Percentiles rank a stretch among this genome's conserved stretches.
These are phyloP conservation scores for Dolichoris vasculosae DNA, from an alignment of 1,140 invertebrate genomes.

Conservation along the genomic window DNA sequence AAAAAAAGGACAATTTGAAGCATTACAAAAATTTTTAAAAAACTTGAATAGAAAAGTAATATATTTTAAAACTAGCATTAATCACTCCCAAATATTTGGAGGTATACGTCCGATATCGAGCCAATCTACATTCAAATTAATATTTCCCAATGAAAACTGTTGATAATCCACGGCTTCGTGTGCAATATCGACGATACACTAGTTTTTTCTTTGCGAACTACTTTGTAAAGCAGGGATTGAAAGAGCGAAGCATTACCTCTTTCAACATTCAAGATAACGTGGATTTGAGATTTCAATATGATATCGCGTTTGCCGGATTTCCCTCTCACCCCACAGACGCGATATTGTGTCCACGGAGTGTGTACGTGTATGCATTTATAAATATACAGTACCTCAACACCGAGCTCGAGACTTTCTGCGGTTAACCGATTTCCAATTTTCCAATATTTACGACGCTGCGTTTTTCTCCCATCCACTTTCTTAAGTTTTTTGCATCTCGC, in stretches of 20 bases:
- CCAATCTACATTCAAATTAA: neutral
- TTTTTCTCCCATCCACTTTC: constrained; percentile 5
- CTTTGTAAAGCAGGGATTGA: neutral
- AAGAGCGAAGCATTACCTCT: neutral
- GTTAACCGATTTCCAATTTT: constrained; percentile 64
- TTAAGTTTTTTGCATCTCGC: constrained; percentile 11
- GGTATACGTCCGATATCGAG: neutral
- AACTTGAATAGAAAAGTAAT: no score
- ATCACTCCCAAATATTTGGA: neutral
- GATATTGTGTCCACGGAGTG: neutral
- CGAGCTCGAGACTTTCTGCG: constrained; percentile 28
- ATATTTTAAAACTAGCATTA: no score
- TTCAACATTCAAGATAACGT: neutral
- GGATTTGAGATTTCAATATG: constrained; percentile 44
- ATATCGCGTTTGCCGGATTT: constrained; percentile 32
- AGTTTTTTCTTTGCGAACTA: neutral
- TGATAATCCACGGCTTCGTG: neutral
- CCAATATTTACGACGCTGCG: constrained; percentile 61
- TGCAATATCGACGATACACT: neutral
- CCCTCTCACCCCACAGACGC: neutral
- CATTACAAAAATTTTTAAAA: no score
- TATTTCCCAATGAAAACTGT: neutral
- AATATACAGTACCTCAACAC: neutral
- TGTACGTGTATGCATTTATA: constrained; percentile 23
- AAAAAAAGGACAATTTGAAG: no score